Evolutionary conservation across 1,140 invertebrate species (phyloP).

Genomic region (Euborellia annulipes): DNA sequence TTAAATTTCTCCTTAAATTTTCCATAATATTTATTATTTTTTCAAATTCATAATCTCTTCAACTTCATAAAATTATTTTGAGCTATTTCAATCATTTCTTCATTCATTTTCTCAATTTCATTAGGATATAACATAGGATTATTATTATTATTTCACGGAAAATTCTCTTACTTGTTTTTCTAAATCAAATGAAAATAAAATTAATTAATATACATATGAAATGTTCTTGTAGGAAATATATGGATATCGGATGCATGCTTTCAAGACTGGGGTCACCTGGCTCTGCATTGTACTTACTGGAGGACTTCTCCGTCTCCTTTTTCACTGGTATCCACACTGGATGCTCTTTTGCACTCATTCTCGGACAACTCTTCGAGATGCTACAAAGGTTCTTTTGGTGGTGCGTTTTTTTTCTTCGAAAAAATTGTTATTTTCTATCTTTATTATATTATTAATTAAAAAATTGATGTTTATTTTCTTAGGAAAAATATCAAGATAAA

Average conservation of each 20-base stretch:
- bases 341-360: constrained; percentile 42
- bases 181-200: no score
- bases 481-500: constrained; percentile 36
- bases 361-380: constrained; percentile 35
- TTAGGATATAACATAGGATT: no score
- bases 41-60: no score
- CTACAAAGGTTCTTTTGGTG: constrained; percentile 41
- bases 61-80: no score
- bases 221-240: constrained; percentile 34
- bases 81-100: no score
- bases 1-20: no score
- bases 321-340: constrained; percentile 49
- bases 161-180: no score
- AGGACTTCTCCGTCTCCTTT: constrained; percentile 43
- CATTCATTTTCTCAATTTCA: no score
- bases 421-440: no score
- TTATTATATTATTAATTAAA: background rate
- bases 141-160: no score
- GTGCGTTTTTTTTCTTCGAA: constrained; percentile 25
- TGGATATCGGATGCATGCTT: constrained; percentile 35
- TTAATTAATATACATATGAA: constrained; percentile 5
- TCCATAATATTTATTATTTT: no score
- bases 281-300: constrained; percentile 37
- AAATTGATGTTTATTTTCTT: constrained; percentile 1
- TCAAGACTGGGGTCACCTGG: constrained; percentile 36